These are phyloP conservation scores for Pantherophis alleghaniensis DNA, from an alignment of 2,797 vertebrate species.

Conservation along the genomic window DNA sequence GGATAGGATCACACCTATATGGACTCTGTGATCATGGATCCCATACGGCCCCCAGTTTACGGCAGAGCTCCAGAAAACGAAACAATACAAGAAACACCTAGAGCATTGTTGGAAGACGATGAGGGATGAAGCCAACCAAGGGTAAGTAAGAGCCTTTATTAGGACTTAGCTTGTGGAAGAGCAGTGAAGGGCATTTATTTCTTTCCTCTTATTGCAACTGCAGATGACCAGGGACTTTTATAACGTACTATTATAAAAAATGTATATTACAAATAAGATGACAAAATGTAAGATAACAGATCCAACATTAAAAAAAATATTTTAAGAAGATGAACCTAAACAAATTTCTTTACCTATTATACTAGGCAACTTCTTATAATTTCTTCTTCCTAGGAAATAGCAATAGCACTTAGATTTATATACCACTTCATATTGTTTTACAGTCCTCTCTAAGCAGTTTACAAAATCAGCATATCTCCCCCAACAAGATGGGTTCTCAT, in stretches of 20 bases:
- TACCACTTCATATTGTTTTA: too few relatives aligned
- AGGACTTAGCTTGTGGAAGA: not conserved
- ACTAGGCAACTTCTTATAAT: not conserved
- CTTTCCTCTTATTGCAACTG: not conserved
- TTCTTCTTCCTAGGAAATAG: not conserved
- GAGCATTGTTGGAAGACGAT: not conserved
- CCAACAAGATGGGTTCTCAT: too few relatives aligned
- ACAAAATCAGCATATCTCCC: too few relatives aligned
- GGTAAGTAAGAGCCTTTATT: not conserved
- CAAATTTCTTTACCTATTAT: not conserved
- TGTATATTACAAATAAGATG: constrained; percentile 21
- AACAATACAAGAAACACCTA: not conserved
- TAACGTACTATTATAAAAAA: not conserved
- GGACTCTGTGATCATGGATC: not conserved
- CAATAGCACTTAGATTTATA: too few relatives aligned
- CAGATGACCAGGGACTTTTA: not conserved
- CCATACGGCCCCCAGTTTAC: not conserved
- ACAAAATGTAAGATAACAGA: constrained; percentile 22
- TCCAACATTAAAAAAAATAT: not conserved
- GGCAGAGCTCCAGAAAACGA: not conserved
- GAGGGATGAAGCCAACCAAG: not conserved
- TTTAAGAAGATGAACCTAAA: not conserved
- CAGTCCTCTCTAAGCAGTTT: too few relatives aligned
- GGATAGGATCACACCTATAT: not conserved
- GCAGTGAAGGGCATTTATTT: not conserved